Evolutionary conservation across 2,888 invertebrate genomes (phyloP).

Genomic region (Dryomyza anilis): DNA sequence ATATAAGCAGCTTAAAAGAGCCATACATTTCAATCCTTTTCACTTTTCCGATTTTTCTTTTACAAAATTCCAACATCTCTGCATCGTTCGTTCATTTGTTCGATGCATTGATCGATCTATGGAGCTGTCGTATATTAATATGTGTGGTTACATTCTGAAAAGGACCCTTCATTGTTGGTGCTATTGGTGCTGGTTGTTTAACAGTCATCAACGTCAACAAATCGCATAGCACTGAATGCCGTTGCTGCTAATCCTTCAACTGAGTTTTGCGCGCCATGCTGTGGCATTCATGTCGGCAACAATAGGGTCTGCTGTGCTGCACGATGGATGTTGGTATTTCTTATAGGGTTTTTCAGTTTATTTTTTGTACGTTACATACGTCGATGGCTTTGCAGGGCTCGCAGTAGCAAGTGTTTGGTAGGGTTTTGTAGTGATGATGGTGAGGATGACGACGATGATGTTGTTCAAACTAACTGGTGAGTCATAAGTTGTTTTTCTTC

Average conservation of each 20-base stretch:
- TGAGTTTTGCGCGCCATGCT: neutral
- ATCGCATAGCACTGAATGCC: no score
- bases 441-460: neutral
- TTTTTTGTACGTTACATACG: neutral
- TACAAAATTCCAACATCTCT: neutral
- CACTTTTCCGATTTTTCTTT: neutral
- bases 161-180: neutral
- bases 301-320: neutral
- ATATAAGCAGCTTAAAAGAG: no score
- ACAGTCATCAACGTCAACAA: conserved; percentile 11
- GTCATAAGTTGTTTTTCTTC: conserved; percentile 20
- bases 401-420: conserved; percentile 17
- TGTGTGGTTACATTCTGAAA: neutral
- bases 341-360: neutral
- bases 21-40: neutral
- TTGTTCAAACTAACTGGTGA: neutral
- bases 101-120: conserved; percentile 8
- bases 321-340: neutral
- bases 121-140: neutral
- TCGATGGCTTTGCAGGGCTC: neutral
- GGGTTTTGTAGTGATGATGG: neutral
- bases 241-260: conserved; percentile 3
- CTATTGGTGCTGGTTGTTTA: neutral
- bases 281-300: neutral
- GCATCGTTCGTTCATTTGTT: neutral